Percentiles rank a stretch among this genome's conserved stretches.
These are phyloP conservation scores for Bombylius discolor DNA, from an alignment of 2,888 invertebrate genomes.

Conservation along the genomic window DNA sequence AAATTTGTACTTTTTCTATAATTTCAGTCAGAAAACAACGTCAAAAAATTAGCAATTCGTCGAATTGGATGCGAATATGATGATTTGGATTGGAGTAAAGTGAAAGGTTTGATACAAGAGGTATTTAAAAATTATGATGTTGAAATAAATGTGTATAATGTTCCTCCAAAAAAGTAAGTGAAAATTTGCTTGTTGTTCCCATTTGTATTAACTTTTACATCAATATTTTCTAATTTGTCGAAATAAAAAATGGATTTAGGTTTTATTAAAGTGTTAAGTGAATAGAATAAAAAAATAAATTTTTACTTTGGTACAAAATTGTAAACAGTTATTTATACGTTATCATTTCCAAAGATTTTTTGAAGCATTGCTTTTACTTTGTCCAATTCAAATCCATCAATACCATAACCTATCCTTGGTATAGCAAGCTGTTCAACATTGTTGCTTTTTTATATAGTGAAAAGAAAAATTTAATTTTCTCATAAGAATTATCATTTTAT, in stretches of 20 bases:
- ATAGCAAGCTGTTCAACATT: conserved; percentile 44
- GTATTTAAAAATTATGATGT: conserved; percentile 38
- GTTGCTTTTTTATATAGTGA: conserved; percentile 23
- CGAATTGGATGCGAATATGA: conserved; percentile 54
- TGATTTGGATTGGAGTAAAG: conserved; percentile 44
- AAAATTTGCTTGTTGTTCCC: too few species aligned
- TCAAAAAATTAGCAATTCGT: conserved; percentile 47
- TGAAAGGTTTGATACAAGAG: conserved; percentile 40
- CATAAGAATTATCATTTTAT: too few species aligned
- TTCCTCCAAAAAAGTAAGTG: too few species aligned
- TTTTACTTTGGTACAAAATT: conserved; percentile 34
- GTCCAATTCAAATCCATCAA: conserved; percentile 50
- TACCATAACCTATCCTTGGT: conserved; percentile 53
- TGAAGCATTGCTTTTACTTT: conserved; percentile 41
- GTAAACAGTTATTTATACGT: conserved; percentile 41
- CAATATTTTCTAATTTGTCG: too few species aligned
- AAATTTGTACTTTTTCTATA: too few species aligned
- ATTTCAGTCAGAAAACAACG: conserved; percentile 32
- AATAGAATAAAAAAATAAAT: background rate
- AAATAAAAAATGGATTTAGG: too few species aligned
- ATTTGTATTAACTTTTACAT: too few species aligned
- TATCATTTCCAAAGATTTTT: conserved; percentile 38
- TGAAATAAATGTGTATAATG: conserved; percentile 40
- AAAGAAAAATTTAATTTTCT: background rate
- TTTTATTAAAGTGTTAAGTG: too few species aligned